Conservation (phyloP, 2,113 vertebrate species). For the Euleptes europaea region DNA sequence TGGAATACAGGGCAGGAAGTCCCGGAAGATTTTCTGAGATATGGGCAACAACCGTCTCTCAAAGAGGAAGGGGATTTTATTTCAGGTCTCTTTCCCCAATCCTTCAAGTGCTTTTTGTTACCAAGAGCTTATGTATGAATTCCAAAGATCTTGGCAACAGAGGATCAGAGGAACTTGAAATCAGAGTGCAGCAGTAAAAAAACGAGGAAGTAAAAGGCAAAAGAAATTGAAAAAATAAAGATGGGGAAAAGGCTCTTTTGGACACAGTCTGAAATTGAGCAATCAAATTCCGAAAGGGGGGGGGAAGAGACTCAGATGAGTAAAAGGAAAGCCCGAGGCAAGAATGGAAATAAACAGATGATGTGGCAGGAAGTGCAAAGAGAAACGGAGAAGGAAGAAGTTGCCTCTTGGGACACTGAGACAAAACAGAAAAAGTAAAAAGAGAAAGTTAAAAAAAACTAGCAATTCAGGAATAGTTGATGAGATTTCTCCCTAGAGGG, state of each 20-base stretch:
- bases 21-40: neutral
- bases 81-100: neutral
- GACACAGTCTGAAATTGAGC: constrained; percentile 29
- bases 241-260: neutral
- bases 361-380: constrained; percentile 36
- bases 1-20: neutral
- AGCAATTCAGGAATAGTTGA: constrained; percentile 18
- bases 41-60: neutral
- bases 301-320: constrained; percentile 32
- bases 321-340: constrained; percentile 58
- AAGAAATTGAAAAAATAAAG: neutral
- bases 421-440: constrained; percentile 47
- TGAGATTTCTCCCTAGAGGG: constrained; percentile 41
- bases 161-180: neutral
- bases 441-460: constrained; percentile 21
- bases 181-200: neutral
- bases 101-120: no score
- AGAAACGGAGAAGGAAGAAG: constrained; percentile 29
- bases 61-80: neutral
- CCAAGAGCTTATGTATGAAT: neutral
- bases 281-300: constrained; percentile 39
- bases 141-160: neutral
- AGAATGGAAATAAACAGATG: constrained; percentile 61
- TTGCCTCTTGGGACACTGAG: constrained; percentile 44
- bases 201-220: neutral